A percentile compares a stretch with the other conserved stretches of the same genome.
Conservation (phyloP, 2,113 vertebrate genomes). For the Nymphicus hollandicus region DNA sequence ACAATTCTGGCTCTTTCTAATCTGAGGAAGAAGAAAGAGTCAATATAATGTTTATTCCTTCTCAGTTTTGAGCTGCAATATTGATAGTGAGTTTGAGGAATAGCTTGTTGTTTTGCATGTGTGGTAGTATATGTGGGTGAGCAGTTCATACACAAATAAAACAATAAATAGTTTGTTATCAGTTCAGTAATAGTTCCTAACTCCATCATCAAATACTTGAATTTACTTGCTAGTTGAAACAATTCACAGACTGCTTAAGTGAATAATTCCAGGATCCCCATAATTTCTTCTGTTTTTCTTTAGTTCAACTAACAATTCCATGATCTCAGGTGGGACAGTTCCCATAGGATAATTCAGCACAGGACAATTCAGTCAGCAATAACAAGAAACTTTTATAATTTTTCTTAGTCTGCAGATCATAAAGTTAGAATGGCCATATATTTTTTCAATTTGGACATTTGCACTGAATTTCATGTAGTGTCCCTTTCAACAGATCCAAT, state of each 20-base stretch:
- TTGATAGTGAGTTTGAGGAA: background rate
- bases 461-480: background rate
- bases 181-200: background rate
- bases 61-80: background rate
- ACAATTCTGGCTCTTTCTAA: background rate
- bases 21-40: background rate
- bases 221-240: background rate
- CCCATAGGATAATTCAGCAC: background rate
- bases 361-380: background rate
- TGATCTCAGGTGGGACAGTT: background rate
- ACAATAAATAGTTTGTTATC: background rate
- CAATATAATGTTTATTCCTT: background rate
- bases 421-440: background rate
- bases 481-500: background rate
- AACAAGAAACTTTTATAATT: background rate
- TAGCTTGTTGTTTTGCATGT: background rate
- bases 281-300: background rate
- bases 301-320: background rate
- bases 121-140: background rate
- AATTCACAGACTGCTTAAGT: background rate
- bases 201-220: background rate
- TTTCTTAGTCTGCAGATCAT: background rate
- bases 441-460: background rate
- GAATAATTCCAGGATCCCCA: background rate
- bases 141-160: background rate